phyloP scores from a whole-genome alignment of 2,888 invertebrate species.

The Tetranychus truncatus region DNA sequence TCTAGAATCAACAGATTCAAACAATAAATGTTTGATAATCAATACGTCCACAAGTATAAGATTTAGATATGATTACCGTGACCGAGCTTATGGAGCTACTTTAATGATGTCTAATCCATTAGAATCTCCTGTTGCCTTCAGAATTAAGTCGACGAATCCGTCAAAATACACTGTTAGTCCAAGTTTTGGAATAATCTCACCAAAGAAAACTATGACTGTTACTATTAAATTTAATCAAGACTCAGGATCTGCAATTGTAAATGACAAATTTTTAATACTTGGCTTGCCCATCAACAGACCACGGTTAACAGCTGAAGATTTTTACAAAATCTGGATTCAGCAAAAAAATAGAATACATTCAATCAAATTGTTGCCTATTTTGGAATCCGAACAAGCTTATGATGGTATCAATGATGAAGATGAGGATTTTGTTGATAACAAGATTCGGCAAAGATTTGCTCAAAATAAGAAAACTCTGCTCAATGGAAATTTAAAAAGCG shows the following conservation, averaged over 20 bases:
- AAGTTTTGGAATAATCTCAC: slow-evolving; percentile 12
- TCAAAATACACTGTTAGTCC: slow-evolving; percentile 15
- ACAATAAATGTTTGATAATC: too few relatives aligned
- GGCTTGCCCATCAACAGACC: slow-evolving; percentile 4
- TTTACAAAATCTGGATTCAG: slow-evolving; percentile 12
- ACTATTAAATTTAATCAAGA: background rate
- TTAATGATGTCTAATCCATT: too few relatives aligned
- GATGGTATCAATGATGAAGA: too few relatives aligned
- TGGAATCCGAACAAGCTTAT: too few relatives aligned
- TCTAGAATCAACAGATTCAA: background rate
- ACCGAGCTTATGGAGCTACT: too few relatives aligned
- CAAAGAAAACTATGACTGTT: background rate
- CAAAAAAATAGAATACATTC: background rate
- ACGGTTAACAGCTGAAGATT: background rate
- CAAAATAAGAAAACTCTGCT: too few relatives aligned
- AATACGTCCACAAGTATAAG: too few relatives aligned
- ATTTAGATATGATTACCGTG: too few relatives aligned
- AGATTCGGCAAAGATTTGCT: too few relatives aligned
- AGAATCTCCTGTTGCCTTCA: slow-evolving; percentile 17
- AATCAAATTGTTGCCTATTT: too few relatives aligned
- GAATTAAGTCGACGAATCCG: slow-evolving; percentile 18
- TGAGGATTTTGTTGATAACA: too few relatives aligned
- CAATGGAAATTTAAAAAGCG: too few relatives aligned
- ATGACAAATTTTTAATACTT: slow-evolving; percentile 16
- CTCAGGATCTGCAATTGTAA: background rate